A percentile compares a stretch with the other conserved stretches of the same genome.
phyloP scores from a whole-genome alignment of 2,888 invertebrate species.

The Acleris cristana region DNA sequence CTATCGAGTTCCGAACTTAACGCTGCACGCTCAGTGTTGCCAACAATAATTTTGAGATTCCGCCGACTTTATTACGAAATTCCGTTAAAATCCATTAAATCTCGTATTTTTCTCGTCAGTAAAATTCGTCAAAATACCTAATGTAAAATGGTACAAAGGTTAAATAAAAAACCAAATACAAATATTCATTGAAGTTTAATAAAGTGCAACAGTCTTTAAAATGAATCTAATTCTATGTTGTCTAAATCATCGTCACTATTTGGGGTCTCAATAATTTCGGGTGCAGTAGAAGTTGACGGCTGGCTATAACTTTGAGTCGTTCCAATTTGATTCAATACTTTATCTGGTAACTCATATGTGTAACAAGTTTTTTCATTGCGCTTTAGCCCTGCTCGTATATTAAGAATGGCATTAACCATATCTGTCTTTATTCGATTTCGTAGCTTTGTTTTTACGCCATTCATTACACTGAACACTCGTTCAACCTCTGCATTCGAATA shows the following conservation, averaged over 20 bases:
- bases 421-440: too few species aligned
- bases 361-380: conserved; percentile 7
- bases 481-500: conserved; percentile 39
- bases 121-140: too few species aligned
- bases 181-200: conserved; percentile 13
- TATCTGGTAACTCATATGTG: not conserved
- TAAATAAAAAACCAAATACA: conserved; percentile 7
- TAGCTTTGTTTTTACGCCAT: conserved; percentile 11
- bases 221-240: conserved; percentile 5
- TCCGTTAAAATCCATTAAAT: too few species aligned
- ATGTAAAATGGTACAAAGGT: too few species aligned
- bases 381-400: conserved; percentile 21
- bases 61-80: too few species aligned
- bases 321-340: conserved; percentile 11
- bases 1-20: too few species aligned
- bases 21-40: too few species aligned
- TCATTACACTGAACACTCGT: conserved; percentile 35
- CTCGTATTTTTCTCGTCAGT: too few species aligned
- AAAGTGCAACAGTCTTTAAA: conserved; percentile 13
- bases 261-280: conserved; percentile 13
- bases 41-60: too few species aligned
- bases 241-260: conserved; percentile 13
- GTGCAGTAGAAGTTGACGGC: conserved; percentile 11
- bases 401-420: conserved; percentile 14
- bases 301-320: conserved; percentile 13